A percentile compares a stretch with the other conserved stretches of the same genome.
Evolutionary conservation across 2,113 vertebrate species (phyloP).

Genomic region (Ailurus styani): DNA sequence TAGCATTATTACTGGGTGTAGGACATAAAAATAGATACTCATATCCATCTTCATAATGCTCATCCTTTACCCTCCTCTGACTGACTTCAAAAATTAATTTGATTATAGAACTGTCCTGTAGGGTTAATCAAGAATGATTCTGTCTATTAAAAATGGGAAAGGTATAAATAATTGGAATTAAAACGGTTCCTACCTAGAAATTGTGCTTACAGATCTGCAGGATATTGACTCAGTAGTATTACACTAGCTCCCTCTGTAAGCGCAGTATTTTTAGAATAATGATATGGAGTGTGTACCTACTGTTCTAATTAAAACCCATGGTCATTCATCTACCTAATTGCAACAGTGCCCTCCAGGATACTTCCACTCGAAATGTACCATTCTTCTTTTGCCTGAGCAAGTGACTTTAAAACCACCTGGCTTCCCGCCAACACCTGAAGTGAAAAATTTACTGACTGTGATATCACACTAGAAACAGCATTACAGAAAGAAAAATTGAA

Average conservation of each 20-base stretch:
- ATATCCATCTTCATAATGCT: slow-evolving; percentile 22
- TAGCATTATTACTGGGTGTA: background rate
- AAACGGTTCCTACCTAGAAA: slow-evolving; percentile 46
- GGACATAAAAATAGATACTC: slow-evolving; percentile 10
- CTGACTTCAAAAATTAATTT: slow-evolving; percentile 54
- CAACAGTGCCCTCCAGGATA: slow-evolving; percentile 90
- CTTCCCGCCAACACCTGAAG: slow-evolving; percentile 77
- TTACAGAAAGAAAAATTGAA: slow-evolving; percentile 76
- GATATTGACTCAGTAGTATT: slow-evolving; percentile 81
- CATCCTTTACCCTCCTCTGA: background rate
- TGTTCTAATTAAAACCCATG: slow-evolving; percentile 92
- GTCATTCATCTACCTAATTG: slow-evolving; percentile 96
- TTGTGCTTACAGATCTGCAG: slow-evolving; percentile 63
- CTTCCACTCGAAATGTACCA: slow-evolving; percentile 87
- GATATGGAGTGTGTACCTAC: slow-evolving; percentile 85
- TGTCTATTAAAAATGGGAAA: slow-evolving; percentile 34
- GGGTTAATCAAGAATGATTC: slow-evolving; percentile 30
- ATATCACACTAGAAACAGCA: slow-evolving; percentile 75
- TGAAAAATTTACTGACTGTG: slow-evolving; percentile 78
- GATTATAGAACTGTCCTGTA: slow-evolving; percentile 41
- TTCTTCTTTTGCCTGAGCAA: slow-evolving; percentile 83
- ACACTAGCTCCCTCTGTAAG: slow-evolving; percentile 78
- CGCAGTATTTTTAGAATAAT: slow-evolving; percentile 85
- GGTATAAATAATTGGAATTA: slow-evolving; percentile 69
- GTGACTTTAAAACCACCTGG: slow-evolving; percentile 83